phyloP scores from a whole-genome alignment of 2,888 invertebrate species.

The Pomacea canaliculata region DNA sequence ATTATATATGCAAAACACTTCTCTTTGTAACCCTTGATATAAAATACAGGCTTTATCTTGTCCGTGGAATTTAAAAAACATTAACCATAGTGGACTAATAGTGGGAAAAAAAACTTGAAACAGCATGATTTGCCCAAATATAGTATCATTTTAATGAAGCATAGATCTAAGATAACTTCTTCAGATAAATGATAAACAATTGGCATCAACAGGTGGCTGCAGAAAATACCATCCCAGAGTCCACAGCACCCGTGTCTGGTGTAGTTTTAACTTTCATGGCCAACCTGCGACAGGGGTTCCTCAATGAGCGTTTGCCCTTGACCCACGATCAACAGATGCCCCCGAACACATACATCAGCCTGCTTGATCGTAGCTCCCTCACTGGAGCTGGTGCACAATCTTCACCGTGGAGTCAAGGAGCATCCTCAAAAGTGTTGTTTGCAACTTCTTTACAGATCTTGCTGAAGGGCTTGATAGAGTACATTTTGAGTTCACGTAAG shows the following conservation, averaged over 20 bases:
- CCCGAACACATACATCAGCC: conserved; percentile 72
- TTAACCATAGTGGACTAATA: no score
- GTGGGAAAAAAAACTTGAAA: no score
- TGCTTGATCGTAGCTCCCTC: conserved; percentile 68
- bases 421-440: conserved; percentile 62
- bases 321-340: conserved; percentile 8
- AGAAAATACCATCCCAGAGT: conserved; percentile 81
- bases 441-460: conserved; percentile 68
- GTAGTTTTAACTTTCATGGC: conserved; percentile 84
- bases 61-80: no score
- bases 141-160: no score
- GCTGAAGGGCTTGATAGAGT: conserved; percentile 81
- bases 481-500: conserved; percentile 83
- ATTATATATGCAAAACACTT: no score
- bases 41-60: no score
- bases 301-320: conserved; percentile 36
- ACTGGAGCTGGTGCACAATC: conserved; percentile 59
- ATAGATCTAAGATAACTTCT: no score
- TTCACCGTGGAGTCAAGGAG: conserved; percentile 70
- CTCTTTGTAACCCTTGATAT: no score
- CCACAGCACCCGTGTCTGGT: conserved; percentile 84
- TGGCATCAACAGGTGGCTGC: conserved; percentile 50
- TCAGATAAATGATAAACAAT: no score
- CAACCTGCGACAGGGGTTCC: conserved; percentile 76
- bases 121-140: no score